Conservation (phyloP, 2,888 invertebrate species). For the Nemoura dubitans region DNA sequence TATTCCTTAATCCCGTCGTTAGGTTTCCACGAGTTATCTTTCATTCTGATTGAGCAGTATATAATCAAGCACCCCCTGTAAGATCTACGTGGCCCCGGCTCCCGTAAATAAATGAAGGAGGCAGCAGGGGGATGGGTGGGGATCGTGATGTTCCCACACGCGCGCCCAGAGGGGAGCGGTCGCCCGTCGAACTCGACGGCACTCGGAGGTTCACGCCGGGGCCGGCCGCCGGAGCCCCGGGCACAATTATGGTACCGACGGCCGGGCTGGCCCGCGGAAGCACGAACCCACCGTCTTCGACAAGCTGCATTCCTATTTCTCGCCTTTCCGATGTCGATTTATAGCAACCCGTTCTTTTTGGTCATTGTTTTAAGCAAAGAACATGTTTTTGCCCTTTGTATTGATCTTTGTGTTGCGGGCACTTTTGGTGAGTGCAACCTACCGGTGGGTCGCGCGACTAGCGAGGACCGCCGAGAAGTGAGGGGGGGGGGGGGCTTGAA, state of each 20-base stretch:
- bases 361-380: conserved; percentile 39
- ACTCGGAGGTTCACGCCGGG: background rate
- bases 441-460: conserved; percentile 34
- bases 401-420: conserved; percentile 37
- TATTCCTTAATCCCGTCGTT: background rate
- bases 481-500: background rate
- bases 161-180: background rate
- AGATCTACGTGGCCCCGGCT: background rate
- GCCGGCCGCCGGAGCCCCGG: background rate
- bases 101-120: conserved; percentile 7
- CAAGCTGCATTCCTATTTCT: background rate
- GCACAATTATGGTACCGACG: background rate
- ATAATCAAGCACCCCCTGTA: background rate
- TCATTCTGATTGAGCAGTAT: background rate
- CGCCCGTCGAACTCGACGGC: background rate
- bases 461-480: background rate
- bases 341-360: background rate
- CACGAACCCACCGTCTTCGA: background rate
- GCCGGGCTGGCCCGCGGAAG: background rate
- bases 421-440: conserved; percentile 28
- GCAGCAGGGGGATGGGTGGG: background rate
- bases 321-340: conserved; percentile 19
- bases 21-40: background rate
- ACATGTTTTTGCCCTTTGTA: conserved; percentile 36
- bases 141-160: background rate